These are phyloP conservation scores for Anaspis maculata DNA, from an alignment of 2,888 invertebrate species.

Conservation along the genomic window DNA sequence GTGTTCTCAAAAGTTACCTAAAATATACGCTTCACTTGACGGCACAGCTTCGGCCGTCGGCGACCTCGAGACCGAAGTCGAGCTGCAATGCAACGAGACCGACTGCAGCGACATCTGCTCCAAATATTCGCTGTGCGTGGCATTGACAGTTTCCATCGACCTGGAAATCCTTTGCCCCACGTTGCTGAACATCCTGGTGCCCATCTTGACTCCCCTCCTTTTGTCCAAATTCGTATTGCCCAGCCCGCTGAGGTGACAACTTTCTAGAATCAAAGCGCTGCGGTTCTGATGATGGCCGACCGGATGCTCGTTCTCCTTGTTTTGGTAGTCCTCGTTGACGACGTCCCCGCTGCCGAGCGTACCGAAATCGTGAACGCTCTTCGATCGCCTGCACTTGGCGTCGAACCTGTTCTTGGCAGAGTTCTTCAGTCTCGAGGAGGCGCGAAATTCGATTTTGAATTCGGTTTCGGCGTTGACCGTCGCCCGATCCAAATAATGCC, in stretches of 20 bases:
- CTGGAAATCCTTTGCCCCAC: conserved; percentile 32
- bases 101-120: conserved; percentile 39
- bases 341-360: conserved; percentile 43
- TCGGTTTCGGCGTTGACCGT: conserved; percentile 35
- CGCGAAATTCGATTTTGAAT: conserved; percentile 36
- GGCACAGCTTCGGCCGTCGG: conserved; percentile 35
- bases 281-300: conserved; percentile 16
- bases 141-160: conserved; percentile 39
- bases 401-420: conserved; percentile 5
- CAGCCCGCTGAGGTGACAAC: conserved; percentile 33
- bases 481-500: conserved; percentile 23
- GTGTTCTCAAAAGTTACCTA: too few species aligned
- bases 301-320: conserved; percentile 64
- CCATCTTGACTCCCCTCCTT: conserved; percentile 58
- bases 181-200: conserved; percentile 54
- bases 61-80: conserved; percentile 32
- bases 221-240: conserved; percentile 14
- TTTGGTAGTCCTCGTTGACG: conserved; percentile 51
- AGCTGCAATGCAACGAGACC: conserved; percentile 37
- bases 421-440: conserved; percentile 24
- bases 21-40: conserved; percentile 46
- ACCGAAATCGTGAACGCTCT: conserved; percentile 47
- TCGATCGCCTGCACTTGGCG: conserved; percentile 36
- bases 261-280: conserved; percentile 32
- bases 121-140: conserved; percentile 30